Base-by-base conservation (phyloP, 2,888 invertebrate species). In the Melolontha melolontha region DNA sequence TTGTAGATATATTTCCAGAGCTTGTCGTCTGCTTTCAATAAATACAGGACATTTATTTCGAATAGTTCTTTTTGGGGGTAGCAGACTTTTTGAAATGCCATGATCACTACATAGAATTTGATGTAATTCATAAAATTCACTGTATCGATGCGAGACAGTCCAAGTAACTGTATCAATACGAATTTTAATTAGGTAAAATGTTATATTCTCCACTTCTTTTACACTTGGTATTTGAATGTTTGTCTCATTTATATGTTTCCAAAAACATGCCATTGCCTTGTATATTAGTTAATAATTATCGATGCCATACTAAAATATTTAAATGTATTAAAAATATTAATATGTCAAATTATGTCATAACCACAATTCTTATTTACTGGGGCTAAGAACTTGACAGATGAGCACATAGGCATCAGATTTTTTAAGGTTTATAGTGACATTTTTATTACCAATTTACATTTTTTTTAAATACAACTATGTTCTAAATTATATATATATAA, bases 51-150 rank as follows among this genome's bases (percentile, higher is more conserved):
- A 93, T 82, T 93, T 94, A 79, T 96, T 97, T 0, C 97, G 92
- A 76, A 97, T 91, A 2, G 95, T 87, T 85, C 96, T 97, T 83
- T 98, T 98, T 0, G 96, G 96, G 10, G 98, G 98, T 12, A 98
- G 84, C 68, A 95, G 86, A 76, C 94, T 94, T 80, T 92, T 94
- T 6, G 92, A 90, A 2, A 95, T 89, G 59, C 93, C 92, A 82
- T 93, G 92, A 76, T 93, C 92, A 2, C 86, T 81, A 0, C 94
- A 91, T n/a, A 97, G 85, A 79, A 90, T 90, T 63, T 94, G 92
- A 81, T 97, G 94, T 11, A 97, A 86, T 66, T 94, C 93, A 72
- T 90, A 91, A 83, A 97, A 98, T 77, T 97, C 95, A 80, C 90
- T 94, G 85, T 96, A 98, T 73, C 97, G 89, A 82, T 93, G 92